Base-by-base conservation (phyloP, 2,888 invertebrate species). In the Cosmia pyralina region DNA sequence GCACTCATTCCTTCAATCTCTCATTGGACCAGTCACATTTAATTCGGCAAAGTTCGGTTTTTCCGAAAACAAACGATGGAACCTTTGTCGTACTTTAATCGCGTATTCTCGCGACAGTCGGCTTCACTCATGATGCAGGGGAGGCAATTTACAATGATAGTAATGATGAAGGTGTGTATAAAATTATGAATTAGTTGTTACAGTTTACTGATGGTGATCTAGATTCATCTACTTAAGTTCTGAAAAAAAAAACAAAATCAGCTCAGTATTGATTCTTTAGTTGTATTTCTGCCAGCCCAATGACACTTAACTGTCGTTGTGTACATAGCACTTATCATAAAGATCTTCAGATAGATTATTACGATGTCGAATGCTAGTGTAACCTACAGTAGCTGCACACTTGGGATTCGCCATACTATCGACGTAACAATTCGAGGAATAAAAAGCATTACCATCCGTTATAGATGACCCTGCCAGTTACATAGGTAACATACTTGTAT, bases 381-480 rank as follows among this genome's bases (percentile, higher is more conserved):
- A 34, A 13, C 68, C 22, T 46, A 46, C 53, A 46, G 53, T 46
- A 69, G 34, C 69, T 1, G 69, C 3, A 17, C 53, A 44, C 46
- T 69, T 38, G 28, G 19, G 4, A 70, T 69, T 70, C 44, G 69
- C 22, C 15, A 8, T 55, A 57, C 38, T 22, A 66, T 53, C 38
- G 34, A 22, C 15, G 38, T 69, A 64, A 64, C 64, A 10, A 64
- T 15, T 52, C n/a, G n/a, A 34, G 6, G 15, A 64, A 34, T 64
- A 52, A 52, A 46, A 34, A 34, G 10, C 15, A n/a, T 50, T 57
- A 48, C 10, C 15, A 57, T 41, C 38, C 8, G 11, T 15, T 46
- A n/a, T 13, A 48, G 19, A 48, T 64, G 52, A 34, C 64, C 64
- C 64, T 64, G 64, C 1, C 10, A 52, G 28, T 34, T 34, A 13